phyloP scores from a whole-genome alignment of 1,140 invertebrate species.

The Apis cerana region DNA sequence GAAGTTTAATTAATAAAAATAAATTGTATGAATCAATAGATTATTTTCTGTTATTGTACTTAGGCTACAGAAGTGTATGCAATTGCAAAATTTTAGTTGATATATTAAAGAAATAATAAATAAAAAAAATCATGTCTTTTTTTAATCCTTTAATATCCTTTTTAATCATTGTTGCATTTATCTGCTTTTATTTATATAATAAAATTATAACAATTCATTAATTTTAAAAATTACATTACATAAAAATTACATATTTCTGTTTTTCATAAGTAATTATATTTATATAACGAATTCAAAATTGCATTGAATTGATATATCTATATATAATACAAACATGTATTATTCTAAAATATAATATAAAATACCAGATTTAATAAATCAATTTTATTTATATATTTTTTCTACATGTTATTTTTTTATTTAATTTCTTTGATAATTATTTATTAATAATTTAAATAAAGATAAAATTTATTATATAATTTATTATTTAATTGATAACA shows the following conservation, averaged over 20 bases:
- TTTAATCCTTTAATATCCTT: no score
- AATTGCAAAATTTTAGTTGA: conserved; percentile 57
- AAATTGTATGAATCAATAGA: conserved; percentile 50
- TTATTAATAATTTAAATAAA: not conserved
- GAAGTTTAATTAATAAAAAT: conserved; percentile 40
- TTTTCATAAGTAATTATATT: not conserved
- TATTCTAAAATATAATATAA: no score
- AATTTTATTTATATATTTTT: not conserved
- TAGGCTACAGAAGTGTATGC: conserved; percentile 63
- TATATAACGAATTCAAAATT: no score
- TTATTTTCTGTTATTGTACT: conserved; percentile 64
- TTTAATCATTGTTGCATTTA: not conserved
- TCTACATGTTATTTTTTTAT: not conserved
- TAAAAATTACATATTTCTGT: not conserved
- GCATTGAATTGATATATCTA: no score
- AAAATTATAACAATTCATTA: not conserved
- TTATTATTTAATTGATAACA: not conserved
- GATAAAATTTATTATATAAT: not conserved
- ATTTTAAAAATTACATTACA: not conserved
- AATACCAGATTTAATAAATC: not conserved
- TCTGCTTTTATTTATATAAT: not conserved
- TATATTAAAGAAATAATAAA: conserved; percentile 58
- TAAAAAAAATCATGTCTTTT: conserved; percentile 9
- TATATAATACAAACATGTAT: no score
- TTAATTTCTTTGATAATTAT: no score